Percentiles rank a stretch among this genome's conserved stretches.
phyloP scores from a whole-genome alignment of 2,797 vertebrate species.

The Epinephelus awoara region DNA sequence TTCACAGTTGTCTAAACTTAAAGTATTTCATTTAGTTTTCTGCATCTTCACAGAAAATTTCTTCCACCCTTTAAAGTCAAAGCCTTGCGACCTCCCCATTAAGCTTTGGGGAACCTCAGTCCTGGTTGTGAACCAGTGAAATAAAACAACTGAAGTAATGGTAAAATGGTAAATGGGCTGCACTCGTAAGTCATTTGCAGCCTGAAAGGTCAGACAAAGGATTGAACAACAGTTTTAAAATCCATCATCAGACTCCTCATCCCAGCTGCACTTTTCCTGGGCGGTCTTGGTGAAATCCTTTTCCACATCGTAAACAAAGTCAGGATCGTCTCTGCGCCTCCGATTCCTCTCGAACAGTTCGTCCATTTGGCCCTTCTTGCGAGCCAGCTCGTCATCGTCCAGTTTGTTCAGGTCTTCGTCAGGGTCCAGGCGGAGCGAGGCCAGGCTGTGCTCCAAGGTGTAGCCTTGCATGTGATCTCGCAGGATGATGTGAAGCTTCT shows the following conservation, averaged over 20 bases:
- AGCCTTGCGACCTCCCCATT: no score
- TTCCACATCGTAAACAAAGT: constrained; percentile 93
- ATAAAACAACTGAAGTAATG: no score
- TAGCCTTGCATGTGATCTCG: constrained; percentile 88
- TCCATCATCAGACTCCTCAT: constrained; percentile 88
- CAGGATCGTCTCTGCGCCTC: constrained; percentile 89
- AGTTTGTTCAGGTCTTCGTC: constrained; percentile 95
- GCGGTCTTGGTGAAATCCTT: constrained; percentile 89
- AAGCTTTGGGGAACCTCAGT: no score
- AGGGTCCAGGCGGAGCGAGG: constrained; percentile 85
- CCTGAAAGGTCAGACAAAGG: background rate
- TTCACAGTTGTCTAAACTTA: no score
- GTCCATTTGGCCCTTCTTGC: constrained; percentile 94
- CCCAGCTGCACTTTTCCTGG: constrained; percentile 92
- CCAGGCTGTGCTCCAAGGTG: constrained; percentile 86
- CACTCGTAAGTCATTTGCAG: background rate
- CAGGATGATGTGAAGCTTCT: constrained; percentile 89
- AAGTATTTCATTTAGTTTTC: no score
- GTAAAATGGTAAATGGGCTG: no score
- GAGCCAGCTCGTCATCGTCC: constrained; percentile 89
- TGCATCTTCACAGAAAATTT: no score
- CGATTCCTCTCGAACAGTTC: constrained; percentile 93
- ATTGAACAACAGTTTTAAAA: constrained; percentile 77
- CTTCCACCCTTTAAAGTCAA: no score
- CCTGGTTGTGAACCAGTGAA: no score